Conservation (phyloP, 2,888 invertebrate genomes). For the Tenthredo notha region DNA sequence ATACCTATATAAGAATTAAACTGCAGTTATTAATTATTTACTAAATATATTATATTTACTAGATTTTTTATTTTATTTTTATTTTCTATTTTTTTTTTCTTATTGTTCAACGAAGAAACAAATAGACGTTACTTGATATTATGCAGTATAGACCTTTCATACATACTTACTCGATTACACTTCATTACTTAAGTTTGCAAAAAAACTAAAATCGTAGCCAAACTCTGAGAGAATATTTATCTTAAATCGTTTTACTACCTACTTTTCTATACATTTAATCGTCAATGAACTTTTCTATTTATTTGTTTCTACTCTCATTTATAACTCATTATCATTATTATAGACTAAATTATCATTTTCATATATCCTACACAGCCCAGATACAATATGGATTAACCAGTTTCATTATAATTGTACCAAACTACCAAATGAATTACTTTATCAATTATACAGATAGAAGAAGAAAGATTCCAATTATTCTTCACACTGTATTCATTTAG, state of each 20-base stretch:
- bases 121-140: neutral
- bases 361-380: neutral
- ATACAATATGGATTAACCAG: neutral
- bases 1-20: neutral
- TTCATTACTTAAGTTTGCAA: neutral
- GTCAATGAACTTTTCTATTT: neutral
- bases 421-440: neutral
- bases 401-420: neutral
- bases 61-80: neutral
- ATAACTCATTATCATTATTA: neutral
- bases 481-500: conserved; percentile 5
- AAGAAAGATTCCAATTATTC: neutral
- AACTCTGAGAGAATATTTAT: neutral
- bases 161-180: neutral
- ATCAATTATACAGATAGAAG: conserved; percentile 5
- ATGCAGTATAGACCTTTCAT: neutral
- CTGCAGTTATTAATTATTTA: neutral
- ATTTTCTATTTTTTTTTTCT: neutral
- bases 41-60: conserved; percentile 8
- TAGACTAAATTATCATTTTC: neutral
- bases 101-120: conserved; percentile 17
- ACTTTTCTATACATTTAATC: neutral
- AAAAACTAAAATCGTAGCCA: neutral
- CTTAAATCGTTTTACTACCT: neutral
- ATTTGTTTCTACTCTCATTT: neutral